Conservation (phyloP, 1,140 invertebrate genomes). For the Elymnias hypermnestra region DNA sequence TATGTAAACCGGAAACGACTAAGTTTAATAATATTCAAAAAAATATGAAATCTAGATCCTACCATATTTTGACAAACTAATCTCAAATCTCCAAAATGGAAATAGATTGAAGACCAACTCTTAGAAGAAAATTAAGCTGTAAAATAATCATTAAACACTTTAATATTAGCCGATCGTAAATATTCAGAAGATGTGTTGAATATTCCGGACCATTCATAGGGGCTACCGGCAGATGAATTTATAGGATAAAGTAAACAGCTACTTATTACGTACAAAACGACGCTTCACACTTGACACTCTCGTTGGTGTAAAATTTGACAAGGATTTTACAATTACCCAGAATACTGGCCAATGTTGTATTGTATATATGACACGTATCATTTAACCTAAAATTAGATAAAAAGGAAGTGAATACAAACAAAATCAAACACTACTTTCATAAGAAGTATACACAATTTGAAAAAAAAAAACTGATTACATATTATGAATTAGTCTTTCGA, state of each 20-base stretch:
- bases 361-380: background rate
- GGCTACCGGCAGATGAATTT: slow-evolving; percentile 8
- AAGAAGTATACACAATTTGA: too few species aligned
- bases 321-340: background rate
- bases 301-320: background rate
- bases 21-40: too few species aligned
- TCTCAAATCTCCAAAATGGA: too few species aligned
- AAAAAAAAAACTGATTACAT: too few species aligned
- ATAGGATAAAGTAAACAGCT: slow-evolving; percentile 6
- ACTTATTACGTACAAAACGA: background rate
- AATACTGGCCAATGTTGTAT: background rate
- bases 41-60: too few species aligned
- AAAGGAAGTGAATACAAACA: too few species aligned
- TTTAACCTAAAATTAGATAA: background rate
- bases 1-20: too few species aligned
- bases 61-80: too few species aligned
- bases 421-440: too few species aligned
- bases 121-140: background rate
- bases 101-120: too few species aligned
- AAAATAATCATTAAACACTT: slow-evolving; percentile 2
- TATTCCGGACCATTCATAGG: background rate
- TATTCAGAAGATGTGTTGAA: background rate
- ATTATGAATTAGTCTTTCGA: too few species aligned
- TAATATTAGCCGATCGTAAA: background rate
- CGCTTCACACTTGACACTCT: slow-evolving; percentile 1